Percentiles rank a stretch among this genome's conserved stretches.
These are phyloP conservation scores for Ctenodactylus gundi DNA, from an alignment of 2,113 vertebrate genomes.

Conservation along the genomic window DNA sequence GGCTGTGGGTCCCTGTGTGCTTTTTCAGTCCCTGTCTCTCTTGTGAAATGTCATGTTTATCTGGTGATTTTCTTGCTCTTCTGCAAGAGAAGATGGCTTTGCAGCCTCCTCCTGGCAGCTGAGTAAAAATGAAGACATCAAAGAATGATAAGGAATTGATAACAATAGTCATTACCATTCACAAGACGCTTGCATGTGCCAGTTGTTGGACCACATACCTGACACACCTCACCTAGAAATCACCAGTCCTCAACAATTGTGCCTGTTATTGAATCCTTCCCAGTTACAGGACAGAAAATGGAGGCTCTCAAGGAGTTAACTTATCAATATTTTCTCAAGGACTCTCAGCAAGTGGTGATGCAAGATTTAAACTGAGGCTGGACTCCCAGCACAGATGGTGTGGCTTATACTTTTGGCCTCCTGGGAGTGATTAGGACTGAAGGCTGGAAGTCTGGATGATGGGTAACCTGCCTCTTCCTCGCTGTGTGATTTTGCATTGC, in stretches of 20 bases:
- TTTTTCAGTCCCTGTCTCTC: neutral
- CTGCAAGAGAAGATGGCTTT: neutral
- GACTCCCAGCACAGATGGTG: neutral
- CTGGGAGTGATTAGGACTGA: neutral
- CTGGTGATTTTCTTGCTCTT: neutral
- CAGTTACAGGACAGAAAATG: neutral
- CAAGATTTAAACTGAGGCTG: neutral
- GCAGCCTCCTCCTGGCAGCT: neutral
- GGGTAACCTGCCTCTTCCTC: neutral
- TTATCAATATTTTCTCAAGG: neutral
- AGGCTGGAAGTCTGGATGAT: neutral
- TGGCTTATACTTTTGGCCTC: neutral
- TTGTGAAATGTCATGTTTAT: neutral
- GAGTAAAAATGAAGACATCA: neutral
- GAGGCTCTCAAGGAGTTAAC: neutral
- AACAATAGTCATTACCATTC: neutral
- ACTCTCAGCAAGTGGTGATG: neutral
- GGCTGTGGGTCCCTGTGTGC: neutral
- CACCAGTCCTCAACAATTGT: neutral
- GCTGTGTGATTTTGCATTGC: neutral
- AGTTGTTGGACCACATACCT: neutral
- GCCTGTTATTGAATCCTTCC: neutral
- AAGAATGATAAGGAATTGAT: neutral
- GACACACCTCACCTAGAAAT: neutral
- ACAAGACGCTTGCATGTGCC: neutral